Evolutionary conservation across 2,797 vertebrate genomes (phyloP), one percentile per base, ranked within the genome.

Genomic region (Semotilus atromaculatus): DNA sequence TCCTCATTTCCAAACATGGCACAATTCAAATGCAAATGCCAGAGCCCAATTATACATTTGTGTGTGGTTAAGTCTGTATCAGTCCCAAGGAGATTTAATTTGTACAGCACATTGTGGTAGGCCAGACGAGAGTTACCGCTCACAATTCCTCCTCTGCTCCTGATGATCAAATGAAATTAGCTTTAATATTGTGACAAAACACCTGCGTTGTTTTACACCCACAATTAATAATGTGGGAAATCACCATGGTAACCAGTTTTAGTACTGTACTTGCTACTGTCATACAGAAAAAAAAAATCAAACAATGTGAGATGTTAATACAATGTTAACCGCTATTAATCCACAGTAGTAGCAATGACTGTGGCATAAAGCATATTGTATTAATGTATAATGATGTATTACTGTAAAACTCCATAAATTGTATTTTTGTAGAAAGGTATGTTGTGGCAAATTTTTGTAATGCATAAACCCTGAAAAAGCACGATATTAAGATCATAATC

Each of bases 1-100:
- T 72, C 68, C 38, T 78, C 68, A 55, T 45, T 40, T 81, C 82
- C 85, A 88, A 92, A 89, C 90, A 89, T 85, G 76, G 86, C 81
- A 81, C 89, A 80, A 95, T 94, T 95, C 91, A 93, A 89, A 95
- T 94, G 93, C 93, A 93, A 94, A 95, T 93, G 86, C 90, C n/a
- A 80, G 70, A 62, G 88, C 86, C 92, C 94, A 94, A 94, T 94
- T 94, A 93, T 82, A 87, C 89, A 88, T 89, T 90, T 90, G 88
- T 88, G 88, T 90, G 89, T 78, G 43, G 89, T 92, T 91, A 92
- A 90, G 91, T 92, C 90, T 93, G 90, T 90, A 88, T 94, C 91
- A 88, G 91, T 91, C 80, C 60, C 45, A 90, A 91, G 88, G 90
- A 87, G 85, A 91, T 93, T 93, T 89, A 89, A 31, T 77, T 84